Percentiles rank a stretch among this genome's conserved stretches.
phyloP scores from a whole-genome alignment of 2,888 invertebrate species.

The Trypoxylon attenuatum region DNA sequence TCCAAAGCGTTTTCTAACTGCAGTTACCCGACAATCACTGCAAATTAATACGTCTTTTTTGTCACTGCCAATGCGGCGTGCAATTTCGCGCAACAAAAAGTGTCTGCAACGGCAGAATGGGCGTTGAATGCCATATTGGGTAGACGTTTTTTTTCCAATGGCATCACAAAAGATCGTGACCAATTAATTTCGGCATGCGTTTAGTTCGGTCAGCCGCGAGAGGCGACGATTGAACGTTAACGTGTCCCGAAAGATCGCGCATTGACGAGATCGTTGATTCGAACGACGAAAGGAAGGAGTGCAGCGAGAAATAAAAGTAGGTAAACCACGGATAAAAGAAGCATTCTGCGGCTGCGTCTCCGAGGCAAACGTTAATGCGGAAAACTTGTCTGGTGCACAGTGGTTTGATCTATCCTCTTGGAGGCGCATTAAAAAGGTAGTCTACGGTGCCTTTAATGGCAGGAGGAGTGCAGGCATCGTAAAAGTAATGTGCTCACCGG shows the following conservation, averaged over 20 bases:
- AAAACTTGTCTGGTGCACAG: constrained; percentile 31
- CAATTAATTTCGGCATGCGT: constrained; percentile 33
- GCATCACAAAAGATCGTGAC: not conserved
- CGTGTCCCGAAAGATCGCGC: constrained; percentile 9
- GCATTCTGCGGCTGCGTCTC: not conserved
- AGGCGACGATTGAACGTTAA: constrained; percentile 29
- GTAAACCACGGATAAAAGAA: not conserved
- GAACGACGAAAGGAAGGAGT: not conserved
- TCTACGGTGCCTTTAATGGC: constrained; percentile 10
- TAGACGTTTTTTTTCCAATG: not conserved
- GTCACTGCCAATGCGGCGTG: constrained; percentile 21
- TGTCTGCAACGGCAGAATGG: too few relatives aligned
- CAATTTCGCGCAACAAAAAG: constrained; percentile 5
- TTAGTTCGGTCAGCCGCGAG: not conserved
- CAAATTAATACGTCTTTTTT: constrained; percentile 23
- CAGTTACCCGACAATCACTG: constrained; percentile 29
- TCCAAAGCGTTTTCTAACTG: not conserved
- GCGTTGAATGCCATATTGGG: not conserved
- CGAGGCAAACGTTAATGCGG: constrained; percentile 29
- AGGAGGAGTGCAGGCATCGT: constrained; percentile 4
- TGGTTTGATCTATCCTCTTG: constrained; percentile 18
- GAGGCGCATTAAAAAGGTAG: constrained; percentile 31
- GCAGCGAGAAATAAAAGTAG: constrained; percentile 13
- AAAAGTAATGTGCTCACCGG: constrained; percentile 76
- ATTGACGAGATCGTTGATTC: constrained; percentile 37